Evolutionary conservation across 2,888 invertebrate species (phyloP).

Genomic region (Napeogenes sylphis): DNA sequence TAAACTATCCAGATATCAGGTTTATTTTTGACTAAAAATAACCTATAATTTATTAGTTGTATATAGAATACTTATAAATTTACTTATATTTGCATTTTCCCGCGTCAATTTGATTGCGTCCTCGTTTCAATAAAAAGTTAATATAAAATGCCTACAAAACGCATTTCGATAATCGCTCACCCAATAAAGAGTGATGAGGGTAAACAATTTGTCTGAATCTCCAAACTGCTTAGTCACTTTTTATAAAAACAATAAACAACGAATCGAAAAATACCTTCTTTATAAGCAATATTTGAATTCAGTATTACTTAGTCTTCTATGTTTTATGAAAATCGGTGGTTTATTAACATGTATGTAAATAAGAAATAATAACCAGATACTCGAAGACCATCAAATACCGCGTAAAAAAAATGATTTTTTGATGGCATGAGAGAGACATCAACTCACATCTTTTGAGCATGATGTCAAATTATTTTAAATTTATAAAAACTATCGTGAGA

Average conservation of each 20-base stretch:
- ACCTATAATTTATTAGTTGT: background rate
- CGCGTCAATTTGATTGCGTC: constrained; percentile 6
- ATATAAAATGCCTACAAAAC: constrained; percentile 13
- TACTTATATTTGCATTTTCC: constrained; percentile 10
- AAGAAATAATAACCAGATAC: no score
- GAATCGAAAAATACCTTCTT: background rate
- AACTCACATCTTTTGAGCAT: background rate
- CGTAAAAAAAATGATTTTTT: no score
- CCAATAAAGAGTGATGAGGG: constrained; percentile 22
- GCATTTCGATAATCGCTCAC: constrained; percentile 16
- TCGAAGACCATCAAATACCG: no score
- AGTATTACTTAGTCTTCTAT: background rate
- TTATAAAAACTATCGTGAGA: no score
- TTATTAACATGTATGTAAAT: no score
- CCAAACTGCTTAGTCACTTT: background rate
- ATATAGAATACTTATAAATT: background rate
- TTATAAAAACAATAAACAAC: background rate
- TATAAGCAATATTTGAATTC: background rate
- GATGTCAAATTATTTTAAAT: no score
- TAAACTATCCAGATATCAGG: background rate
- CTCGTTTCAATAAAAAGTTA: constrained; percentile 16
- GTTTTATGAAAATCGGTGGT: no score
- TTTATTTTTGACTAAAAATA: no score
- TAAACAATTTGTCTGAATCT: constrained; percentile 17
- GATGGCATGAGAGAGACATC: no score